A percentile compares a stretch with the other conserved stretches of the same genome.
These are phyloP conservation scores for Pogonophryne albipinna DNA, from an alignment of 2,797 vertebrate genomes.

Conservation along the genomic window DNA sequence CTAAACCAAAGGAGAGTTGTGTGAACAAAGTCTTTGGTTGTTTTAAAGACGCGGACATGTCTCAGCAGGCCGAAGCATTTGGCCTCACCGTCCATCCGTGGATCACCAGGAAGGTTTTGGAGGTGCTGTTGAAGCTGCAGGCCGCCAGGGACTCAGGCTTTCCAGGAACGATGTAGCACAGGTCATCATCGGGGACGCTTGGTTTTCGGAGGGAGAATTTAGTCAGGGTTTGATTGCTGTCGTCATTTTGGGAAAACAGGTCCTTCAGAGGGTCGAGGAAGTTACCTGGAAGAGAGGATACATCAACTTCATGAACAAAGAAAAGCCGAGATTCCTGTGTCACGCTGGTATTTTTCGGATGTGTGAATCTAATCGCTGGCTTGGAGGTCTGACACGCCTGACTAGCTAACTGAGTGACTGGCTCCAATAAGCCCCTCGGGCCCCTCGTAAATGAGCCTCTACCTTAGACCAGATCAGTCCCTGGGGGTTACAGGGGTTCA, in stretches of 20 bases:
- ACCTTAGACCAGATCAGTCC: slow-evolving; percentile 54
- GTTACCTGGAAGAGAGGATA: slow-evolving; percentile 68
- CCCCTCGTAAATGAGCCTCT: slow-evolving; percentile 62
- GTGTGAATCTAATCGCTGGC: slow-evolving; percentile 29
- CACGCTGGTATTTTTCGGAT: slow-evolving; percentile 22
- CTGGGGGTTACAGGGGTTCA: slow-evolving; percentile 65
- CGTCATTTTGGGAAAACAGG: slow-evolving; percentile 61
- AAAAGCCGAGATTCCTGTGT: slow-evolving; percentile 3
- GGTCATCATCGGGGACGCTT: slow-evolving; percentile 81
- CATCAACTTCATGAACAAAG: background rate
- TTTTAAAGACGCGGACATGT: slow-evolving; percentile 29
- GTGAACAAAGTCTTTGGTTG: slow-evolving; percentile 28
- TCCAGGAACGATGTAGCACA: slow-evolving; percentile 82
- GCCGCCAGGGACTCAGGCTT: slow-evolving; percentile 71
- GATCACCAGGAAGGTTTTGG: slow-evolving; percentile 88
- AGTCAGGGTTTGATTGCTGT: slow-evolving; percentile 49
- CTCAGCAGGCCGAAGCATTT: slow-evolving; percentile 38
- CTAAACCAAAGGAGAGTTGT: background rate
- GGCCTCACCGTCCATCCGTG: slow-evolving; percentile 87
- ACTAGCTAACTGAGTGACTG: slow-evolving; percentile 50
- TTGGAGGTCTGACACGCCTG: slow-evolving; percentile 26
- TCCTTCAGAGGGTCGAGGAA: slow-evolving; percentile 77
- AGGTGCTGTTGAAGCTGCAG: slow-evolving; percentile 83
- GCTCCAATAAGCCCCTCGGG: slow-evolving; percentile 49
- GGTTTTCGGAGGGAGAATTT: slow-evolving; percentile 85